Conservation (phyloP, 2,113 vertebrate genomes). For the Cephalopholis sonnerati region DNA sequence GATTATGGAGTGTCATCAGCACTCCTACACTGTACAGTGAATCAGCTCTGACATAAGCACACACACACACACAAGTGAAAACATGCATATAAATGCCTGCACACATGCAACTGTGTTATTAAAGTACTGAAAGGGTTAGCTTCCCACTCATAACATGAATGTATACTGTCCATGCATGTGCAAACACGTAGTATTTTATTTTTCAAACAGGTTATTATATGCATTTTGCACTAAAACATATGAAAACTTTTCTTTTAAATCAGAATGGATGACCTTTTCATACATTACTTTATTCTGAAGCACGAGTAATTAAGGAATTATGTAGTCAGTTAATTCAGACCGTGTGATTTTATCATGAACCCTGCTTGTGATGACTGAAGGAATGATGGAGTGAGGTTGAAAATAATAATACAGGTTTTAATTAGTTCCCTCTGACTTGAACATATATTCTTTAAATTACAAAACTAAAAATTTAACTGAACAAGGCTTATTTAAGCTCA, state of each 20-base stretch:
- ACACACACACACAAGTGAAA: slow-evolving; percentile 9
- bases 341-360: not conserved
- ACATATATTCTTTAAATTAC: not conserved
- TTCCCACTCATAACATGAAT: slow-evolving; percentile 1
- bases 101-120: not conserved
- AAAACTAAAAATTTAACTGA: not conserved
- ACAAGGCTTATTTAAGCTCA: not conserved
- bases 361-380: not conserved
- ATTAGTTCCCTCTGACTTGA: not conserved
- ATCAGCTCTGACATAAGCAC: slow-evolving; percentile 55
- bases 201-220: too few relatives aligned
- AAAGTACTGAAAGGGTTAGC: slow-evolving; percentile 9
- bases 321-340: not conserved
- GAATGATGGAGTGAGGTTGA: not conserved
- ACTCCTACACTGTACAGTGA: slow-evolving; percentile 68
- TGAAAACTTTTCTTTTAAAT: not conserved
- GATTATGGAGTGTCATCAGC: slow-evolving; percentile 78
- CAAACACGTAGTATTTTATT: not conserved
- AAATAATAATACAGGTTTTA: not conserved
- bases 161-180: not conserved
- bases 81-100: not conserved
- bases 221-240: not conserved
- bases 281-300: not conserved
- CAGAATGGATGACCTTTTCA: not conserved
- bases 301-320: not conserved